A percentile compares a stretch with the other conserved stretches of the same genome.
phyloP scores from a whole-genome alignment of 2,888 invertebrate species.

The Actias luna region DNA sequence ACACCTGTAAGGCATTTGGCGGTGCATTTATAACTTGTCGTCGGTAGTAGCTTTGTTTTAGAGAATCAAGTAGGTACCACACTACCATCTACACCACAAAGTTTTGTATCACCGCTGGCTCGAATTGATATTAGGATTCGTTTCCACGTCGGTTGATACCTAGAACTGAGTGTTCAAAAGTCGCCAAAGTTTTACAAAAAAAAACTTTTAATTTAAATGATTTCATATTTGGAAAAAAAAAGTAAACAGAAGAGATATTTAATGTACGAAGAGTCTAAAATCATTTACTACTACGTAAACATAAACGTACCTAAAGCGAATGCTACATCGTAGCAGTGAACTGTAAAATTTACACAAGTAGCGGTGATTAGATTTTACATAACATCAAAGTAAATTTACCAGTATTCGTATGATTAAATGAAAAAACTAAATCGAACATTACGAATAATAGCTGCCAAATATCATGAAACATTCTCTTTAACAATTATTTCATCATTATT shows the following conservation, averaged over 20 bases:
- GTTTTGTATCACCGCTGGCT: too few relatives aligned
- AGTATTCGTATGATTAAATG: not conserved
- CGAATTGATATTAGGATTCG: too few relatives aligned
- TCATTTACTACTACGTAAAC: constrained; percentile 56
- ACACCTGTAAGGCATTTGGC: too few relatives aligned
- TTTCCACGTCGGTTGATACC: too few relatives aligned
- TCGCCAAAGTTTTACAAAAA: too few relatives aligned
- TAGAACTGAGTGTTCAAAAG: too few relatives aligned
- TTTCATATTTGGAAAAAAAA: not conserved
- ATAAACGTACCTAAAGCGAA: constrained; percentile 55
- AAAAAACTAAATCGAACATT: not conserved
- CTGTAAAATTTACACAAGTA: not conserved
- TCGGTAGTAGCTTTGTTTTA: too few relatives aligned
- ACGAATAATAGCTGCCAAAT: not conserved
- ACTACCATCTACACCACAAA: too few relatives aligned
- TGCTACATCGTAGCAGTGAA: constrained; percentile 36
- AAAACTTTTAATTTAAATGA: not conserved
- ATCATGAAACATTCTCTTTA: not conserved
- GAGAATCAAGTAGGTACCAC: too few relatives aligned
- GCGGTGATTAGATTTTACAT: not conserved
- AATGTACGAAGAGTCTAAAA: not conserved
- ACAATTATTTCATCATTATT: not conserved
- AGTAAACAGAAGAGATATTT: not conserved
- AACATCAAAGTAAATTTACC: not conserved
- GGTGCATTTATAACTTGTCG: too few relatives aligned